These are phyloP conservation scores for Antedon mediterranea DNA, from an alignment of 53 echinoderm and acorn worm genomes.

Conservation along the genomic window DNA sequence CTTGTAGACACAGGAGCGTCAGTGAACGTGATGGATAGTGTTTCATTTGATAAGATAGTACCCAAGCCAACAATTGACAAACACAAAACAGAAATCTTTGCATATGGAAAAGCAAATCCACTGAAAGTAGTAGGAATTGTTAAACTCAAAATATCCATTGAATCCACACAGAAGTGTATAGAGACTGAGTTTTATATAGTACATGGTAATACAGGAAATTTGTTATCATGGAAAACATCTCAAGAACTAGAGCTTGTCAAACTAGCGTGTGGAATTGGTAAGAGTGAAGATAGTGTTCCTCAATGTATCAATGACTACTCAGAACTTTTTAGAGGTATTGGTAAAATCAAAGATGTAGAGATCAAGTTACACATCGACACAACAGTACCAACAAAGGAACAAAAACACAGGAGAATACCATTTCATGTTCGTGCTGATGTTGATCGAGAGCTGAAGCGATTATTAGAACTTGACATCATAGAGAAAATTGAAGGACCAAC, in stretches of 20 bases:
- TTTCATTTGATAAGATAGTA: background rate
- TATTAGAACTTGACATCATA: slow-evolving; percentile 10
- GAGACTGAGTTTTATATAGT: background rate
- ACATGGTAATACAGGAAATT: slow-evolving; percentile 4
- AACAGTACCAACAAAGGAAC: slow-evolving; percentile 23
- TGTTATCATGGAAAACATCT: slow-evolving; percentile 10
- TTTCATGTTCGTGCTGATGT: slow-evolving; percentile 45
- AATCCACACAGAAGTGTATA: background rate
- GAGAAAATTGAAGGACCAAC: background rate
- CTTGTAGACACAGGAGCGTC: slow-evolving; percentile 4
- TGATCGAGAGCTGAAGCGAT: slow-evolving; percentile 22
- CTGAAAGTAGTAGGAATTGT: background rate
- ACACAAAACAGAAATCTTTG: background rate
- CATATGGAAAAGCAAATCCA: slow-evolving; percentile 4
- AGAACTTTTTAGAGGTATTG: slow-evolving; percentile 24
- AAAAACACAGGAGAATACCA: slow-evolving; percentile 31
- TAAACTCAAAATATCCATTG: background rate
- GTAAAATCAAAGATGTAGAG: slow-evolving; percentile 32
- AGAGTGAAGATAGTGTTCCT: background rate
- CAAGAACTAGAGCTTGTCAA: background rate
- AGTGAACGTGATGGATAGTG: slow-evolving; percentile 3
- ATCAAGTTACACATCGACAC: slow-evolving; percentile 34
- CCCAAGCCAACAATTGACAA: background rate
- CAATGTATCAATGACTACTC: background rate
- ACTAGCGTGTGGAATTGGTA: background rate